Base-by-base conservation (phyloP, 2,113 vertebrate species). In the Parotia lawesii region DNA sequence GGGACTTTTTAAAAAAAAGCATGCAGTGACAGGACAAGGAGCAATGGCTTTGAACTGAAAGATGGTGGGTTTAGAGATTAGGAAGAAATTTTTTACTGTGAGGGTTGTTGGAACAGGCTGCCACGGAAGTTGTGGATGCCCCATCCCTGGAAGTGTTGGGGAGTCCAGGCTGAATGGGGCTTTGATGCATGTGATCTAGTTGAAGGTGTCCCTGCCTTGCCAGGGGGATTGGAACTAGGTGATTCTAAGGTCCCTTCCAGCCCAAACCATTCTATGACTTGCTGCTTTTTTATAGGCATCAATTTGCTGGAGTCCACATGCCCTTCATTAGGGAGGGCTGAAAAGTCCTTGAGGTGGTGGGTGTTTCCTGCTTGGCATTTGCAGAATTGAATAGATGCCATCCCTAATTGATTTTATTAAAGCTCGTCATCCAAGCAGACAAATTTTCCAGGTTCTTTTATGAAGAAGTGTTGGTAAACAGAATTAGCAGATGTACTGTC, bases 391-490 rank as follows among this genome's bases (percentile, higher is more conserved):
- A 40, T 69, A 20, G 50, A 19, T 65, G 31, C 66, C 42, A 70
- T 67, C 19, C 23, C 35, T 73, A 62, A 73, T 13, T 75, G 54
- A 45, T 47, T 87, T 91, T 54, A 38, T 57, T 79, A 81, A 82
- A 47, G 17, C 37, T 69, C 6, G 2, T 89, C 38, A 38, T 47
- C 50, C 2, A 6, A 85, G 83, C 51, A 77, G 67, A 65, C 54
- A 70, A 29, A 73, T 91, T 87, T 87, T 89, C 74, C 54, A 60
- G 35, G 35, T 47, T 89, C 45, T 74, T 75, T 58, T 85, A n/a
- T 66, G 50, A 67, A 66, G 54, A 62, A 17, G 4, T 94, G 81
- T 91, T 89, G 87, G 87, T 90, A 94, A 93, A 93, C 83, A 89
- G 83, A 81, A 74, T 87, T 71, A 60, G 56, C 69, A 89, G 83